A percentile compares a stretch with the other conserved stretches of the same genome.
phyloP scores from a whole-genome alignment of 2,113 vertebrate species.

The Sceloporus tristichus region DNA sequence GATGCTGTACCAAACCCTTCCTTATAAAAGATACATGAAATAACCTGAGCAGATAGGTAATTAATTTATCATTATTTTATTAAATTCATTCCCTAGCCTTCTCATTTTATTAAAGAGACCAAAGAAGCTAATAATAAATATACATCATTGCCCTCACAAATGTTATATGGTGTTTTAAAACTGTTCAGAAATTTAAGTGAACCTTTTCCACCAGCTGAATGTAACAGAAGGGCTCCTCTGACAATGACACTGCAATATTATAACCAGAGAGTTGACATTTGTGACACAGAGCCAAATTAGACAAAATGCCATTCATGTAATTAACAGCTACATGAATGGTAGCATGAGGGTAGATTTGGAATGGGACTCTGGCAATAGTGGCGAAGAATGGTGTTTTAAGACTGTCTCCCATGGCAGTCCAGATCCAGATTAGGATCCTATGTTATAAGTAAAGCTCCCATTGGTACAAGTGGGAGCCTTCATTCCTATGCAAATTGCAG shows the following conservation, averaged over 20 bases:
- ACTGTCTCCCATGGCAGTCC: neutral
- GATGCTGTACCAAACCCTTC: neutral
- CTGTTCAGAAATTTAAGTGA: neutral
- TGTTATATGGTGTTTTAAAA: neutral
- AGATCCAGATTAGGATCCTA: neutral
- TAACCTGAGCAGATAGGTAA: neutral
- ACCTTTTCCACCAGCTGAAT: neutral
- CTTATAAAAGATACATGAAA: neutral
- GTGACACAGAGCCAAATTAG: neutral
- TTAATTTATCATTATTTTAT: neutral
- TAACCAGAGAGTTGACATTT: neutral
- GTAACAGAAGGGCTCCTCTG: neutral
- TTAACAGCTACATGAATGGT: neutral
- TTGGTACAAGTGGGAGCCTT: neutral
- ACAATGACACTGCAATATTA: neutral
- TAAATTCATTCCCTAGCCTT: neutral
- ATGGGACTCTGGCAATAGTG: neutral
- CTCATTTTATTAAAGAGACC: neutral
- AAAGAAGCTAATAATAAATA: neutral
- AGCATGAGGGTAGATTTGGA: neutral
- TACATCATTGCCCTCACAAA: neutral
- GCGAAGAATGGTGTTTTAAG: neutral
- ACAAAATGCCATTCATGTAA: neutral
- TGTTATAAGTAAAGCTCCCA: neutral
- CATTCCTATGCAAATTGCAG: neutral